Conservation (phyloP, 35 echinoderm and acorn worm genomes). For the Stichopus chloronotus region DNA sequence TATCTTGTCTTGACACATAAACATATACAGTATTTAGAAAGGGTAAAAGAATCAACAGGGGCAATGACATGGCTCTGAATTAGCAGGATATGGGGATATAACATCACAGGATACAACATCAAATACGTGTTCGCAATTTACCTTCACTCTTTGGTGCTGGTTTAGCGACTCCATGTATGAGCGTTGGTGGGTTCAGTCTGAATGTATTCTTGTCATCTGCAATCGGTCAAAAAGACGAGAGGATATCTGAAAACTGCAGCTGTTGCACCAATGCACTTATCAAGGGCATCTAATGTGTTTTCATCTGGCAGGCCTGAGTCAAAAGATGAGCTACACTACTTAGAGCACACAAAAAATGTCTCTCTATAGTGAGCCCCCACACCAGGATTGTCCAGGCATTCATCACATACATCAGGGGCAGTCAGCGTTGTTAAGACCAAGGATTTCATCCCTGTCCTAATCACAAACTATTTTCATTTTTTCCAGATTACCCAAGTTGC, state of each 20-base stretch:
- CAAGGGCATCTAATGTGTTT: not conserved
- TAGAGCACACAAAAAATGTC: not conserved
- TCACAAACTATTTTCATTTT: too few relatives aligned
- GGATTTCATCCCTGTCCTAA: too few relatives aligned
- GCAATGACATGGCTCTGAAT: too few relatives aligned
- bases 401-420: not conserved
- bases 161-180: conserved; percentile 79
- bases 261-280: too few relatives aligned
- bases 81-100: too few relatives aligned
- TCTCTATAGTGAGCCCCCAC: not conserved
- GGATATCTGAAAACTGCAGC: not conserved
- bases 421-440: too few relatives aligned
- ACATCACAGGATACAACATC: too few relatives aligned
- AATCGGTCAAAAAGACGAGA: not conserved
- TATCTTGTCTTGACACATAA: too few relatives aligned
- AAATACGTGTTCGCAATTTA: not conserved
- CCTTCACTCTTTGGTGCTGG: conserved; percentile 70
- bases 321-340: not conserved
- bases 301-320: not conserved
- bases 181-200: conserved; percentile 72
- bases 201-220: conserved; percentile 48
- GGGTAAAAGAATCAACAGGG: too few relatives aligned
- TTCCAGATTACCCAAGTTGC: too few relatives aligned
- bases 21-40: too few relatives aligned
- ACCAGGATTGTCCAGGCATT: not conserved